Evolutionary conservation across 2,888 invertebrate genomes (phyloP).

Genomic region (Leptopterna dolabrata): DNA sequence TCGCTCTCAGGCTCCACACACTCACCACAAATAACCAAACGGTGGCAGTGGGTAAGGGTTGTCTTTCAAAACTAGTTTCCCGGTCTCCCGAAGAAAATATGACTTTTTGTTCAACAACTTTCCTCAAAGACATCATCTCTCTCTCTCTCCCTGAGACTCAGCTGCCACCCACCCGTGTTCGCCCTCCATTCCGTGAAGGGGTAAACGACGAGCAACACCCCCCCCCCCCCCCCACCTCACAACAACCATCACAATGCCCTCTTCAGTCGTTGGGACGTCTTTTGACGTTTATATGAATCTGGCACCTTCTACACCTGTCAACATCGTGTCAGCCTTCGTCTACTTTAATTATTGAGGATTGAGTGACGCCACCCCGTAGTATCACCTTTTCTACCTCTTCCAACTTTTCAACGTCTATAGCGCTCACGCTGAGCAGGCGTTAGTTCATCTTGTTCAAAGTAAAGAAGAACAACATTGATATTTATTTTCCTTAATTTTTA

Average conservation of each 20-base stretch:
- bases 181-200: not conserved
- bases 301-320: constrained; percentile 40
- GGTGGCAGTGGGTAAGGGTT: not conserved
- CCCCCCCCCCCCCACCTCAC: not conserved
- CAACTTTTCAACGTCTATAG: not conserved
- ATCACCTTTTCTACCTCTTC: not conserved
- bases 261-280: constrained; percentile 45
- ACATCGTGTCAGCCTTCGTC: constrained; percentile 15
- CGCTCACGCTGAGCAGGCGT: no score
- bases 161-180: not conserved
- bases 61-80: not conserved
- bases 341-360: constrained; percentile 50
- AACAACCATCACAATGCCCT: not conserved
- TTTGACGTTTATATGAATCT: constrained; percentile 62
- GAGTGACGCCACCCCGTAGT: constrained; percentile 36
- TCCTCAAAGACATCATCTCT: not conserved
- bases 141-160: not conserved
- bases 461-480: no score
- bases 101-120: not conserved
- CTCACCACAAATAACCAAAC: not conserved
- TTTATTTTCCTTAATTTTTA: no score
- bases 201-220: constrained; percentile 1
- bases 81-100: not conserved
- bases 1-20: not conserved
- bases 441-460: no score